These are phyloP conservation scores for Drosophila aldrichi DNA, from an alignment of 2,888 invertebrate genomes.

Conservation along the genomic window DNA sequence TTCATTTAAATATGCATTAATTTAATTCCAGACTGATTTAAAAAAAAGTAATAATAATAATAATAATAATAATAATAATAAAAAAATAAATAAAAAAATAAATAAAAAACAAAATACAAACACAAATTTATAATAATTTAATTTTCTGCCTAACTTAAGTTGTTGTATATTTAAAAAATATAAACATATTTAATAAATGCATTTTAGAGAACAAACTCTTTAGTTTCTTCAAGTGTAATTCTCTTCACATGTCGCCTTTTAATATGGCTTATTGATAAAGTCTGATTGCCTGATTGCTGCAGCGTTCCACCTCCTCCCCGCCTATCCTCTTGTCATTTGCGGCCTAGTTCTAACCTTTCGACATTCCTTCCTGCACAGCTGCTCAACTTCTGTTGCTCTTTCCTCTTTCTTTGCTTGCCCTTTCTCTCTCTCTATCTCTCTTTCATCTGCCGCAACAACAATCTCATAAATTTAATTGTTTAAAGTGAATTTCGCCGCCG, in stretches of 20 bases:
- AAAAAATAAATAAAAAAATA: too few species aligned
- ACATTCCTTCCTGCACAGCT: constrained; percentile 36
- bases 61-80: too few species aligned
- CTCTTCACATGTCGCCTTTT: constrained; percentile 10
- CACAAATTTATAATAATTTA: too few species aligned
- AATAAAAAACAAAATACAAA: too few species aligned
- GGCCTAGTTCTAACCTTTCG: constrained; percentile 41
- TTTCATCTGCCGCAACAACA: constrained; percentile 51
- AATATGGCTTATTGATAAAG: constrained; percentile 32
- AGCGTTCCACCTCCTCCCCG: background rate
- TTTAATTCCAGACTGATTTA: background rate
- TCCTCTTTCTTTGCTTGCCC: background rate
- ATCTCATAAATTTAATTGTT: constrained; percentile 78
- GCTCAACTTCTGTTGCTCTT: background rate
- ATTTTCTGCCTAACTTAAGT: too few species aligned
- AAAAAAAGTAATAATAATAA: too few species aligned
- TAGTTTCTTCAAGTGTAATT: background rate
- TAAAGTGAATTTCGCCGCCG: constrained; percentile 73
- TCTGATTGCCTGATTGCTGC: constrained; percentile 13
- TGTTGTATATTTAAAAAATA: background rate
- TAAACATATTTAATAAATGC: background rate
- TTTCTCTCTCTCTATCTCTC: background rate
- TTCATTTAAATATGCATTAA: background rate
- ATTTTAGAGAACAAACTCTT: background rate
- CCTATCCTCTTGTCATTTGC: background rate